Base-by-base conservation (phyloP, 2,113 vertebrate genomes). In the Sterrhoptilus dennistouni region DNA sequence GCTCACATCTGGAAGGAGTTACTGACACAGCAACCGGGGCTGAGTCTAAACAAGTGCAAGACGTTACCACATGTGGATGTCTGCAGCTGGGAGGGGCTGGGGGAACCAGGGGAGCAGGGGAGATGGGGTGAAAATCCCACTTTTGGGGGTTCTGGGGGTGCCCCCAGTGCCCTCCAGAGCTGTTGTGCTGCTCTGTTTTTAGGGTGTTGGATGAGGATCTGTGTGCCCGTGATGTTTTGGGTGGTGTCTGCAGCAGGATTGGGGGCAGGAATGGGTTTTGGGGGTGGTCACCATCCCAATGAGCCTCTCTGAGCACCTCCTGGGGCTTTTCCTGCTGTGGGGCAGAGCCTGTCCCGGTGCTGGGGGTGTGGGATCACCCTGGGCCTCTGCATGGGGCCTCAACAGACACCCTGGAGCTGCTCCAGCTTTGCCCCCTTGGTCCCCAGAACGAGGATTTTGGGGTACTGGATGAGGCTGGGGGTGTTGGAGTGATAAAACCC, bases 1-100 rank as follows among this genome's bases (percentile, higher is more conserved):
- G 31, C 14, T 38, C 71, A 93, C 96, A 97, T 97, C 96, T 96
- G 96, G 96, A 96, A 95, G 70, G 3, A 84, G 94, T 96, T 97
- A 96, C 76, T 0, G 23, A 0, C 85, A 59, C 71, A 1, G 83
- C 95, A 90, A 86, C 53, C 12, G 0, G 28, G 64, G 87, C 76
- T 6, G 78, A 83, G 95, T 14, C 94, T 74, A 93, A 95, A 94
- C 94, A 95, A 95, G 93, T 92, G 94, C 96, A 88, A 24, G 95
- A 63, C 15, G 28, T 88, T 53, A 2, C 18, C 78, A 8, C 68
- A 15, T 5, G 38, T 5, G 38, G 36, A 7, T 50, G 82, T n/a
- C 79, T 64, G 87, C 47, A n/a, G 45, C 35, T 63, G 74, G 92
- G 93, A 50, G 76, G 0, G 76, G 21, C n/a, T 9, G 3, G 70